Evolutionary conservation across 2,113 vertebrate species (phyloP).

Genomic region (Myotis lucifugus): DNA sequence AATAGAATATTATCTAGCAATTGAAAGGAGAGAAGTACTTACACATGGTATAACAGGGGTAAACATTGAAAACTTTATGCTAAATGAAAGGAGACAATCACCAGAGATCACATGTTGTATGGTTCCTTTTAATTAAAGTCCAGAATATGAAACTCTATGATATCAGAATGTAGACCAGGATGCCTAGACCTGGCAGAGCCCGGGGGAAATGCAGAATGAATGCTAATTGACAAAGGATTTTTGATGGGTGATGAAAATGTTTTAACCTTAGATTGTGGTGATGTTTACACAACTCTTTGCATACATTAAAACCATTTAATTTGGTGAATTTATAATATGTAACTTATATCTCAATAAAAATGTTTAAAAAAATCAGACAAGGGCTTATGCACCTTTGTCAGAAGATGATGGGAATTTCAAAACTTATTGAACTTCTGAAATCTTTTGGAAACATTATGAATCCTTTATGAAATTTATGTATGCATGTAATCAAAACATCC

Average conservation of each 20-base stretch:
- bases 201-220: fast-evolving
- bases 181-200: too few species aligned
- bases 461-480: constrained; percentile 19
- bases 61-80: neutral
- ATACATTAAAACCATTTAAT: neutral
- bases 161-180: neutral
- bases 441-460: neutral
- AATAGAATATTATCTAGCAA: neutral
- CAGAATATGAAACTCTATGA: neutral
- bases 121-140: neutral
- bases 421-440: neutral
- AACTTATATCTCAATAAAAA: neutral
- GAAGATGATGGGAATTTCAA: neutral
- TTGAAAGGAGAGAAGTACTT: neutral
- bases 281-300: neutral
- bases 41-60: neutral
- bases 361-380: neutral
- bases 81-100: neutral
- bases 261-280: neutral
- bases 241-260: neutral
- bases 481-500: neutral
- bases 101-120: neutral
- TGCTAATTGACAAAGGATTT: neutral
- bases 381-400: neutral
- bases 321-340: neutral